Conservation (phyloP, 2,888 invertebrate species). For the Euphydryas editha region DNA sequence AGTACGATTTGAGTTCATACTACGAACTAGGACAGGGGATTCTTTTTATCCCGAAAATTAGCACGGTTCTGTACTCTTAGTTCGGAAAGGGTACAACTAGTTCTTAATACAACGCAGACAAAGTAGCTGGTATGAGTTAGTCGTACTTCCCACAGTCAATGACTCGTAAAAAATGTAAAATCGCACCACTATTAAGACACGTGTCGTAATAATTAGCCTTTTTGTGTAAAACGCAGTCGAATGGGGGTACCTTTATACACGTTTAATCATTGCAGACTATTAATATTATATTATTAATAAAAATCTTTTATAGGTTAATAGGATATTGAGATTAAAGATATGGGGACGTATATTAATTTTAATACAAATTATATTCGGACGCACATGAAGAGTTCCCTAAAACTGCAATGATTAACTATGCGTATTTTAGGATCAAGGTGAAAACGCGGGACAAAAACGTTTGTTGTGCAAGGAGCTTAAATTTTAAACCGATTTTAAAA, state of each 20-base stretch:
- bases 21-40: too few relatives aligned
- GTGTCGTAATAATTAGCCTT: constrained; percentile 37
- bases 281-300: constrained; percentile 42
- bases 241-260: constrained; percentile 21
- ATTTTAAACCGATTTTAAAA: too few relatives aligned
- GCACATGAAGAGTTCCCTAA: neutral
- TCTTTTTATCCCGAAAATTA: too few relatives aligned
- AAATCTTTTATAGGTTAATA: constrained; percentile 24
- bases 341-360: neutral
- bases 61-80: too few relatives aligned
- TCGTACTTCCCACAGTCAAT: constrained; percentile 58
- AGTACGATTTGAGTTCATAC: too few relatives aligned
- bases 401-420: neutral
- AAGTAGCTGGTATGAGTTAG: neutral
- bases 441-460: too few relatives aligned
- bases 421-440: too few relatives aligned
- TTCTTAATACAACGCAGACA: neutral
- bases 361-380: too few relatives aligned
- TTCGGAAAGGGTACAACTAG: neutral
- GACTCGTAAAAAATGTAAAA: constrained; percentile 53
- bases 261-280: constrained; percentile 38
- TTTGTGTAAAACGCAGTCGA: constrained; percentile 38
- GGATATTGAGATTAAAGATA: constrained; percentile 32
- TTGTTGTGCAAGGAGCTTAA: too few relatives aligned
- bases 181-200: constrained; percentile 19